Evolutionary conservation across 2,797 vertebrate species (phyloP).

Genomic region (Protosalanx chinensis): DNA sequence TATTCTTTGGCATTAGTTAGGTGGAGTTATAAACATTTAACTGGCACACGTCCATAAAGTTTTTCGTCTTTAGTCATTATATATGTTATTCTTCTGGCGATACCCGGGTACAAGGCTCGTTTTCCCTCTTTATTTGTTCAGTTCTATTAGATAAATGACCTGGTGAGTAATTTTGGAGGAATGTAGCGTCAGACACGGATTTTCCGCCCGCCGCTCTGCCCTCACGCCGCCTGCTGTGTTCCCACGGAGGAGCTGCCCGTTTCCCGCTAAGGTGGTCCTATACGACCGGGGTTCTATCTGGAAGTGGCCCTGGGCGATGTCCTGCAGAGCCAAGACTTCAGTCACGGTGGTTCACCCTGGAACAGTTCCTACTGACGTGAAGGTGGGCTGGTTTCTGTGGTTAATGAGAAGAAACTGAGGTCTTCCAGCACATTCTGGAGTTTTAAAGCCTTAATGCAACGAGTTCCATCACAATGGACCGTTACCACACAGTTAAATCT

Average conservation of each 20-base stretch:
- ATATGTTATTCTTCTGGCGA: not conserved
- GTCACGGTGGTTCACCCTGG: not conserved
- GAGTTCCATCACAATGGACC: not conserved
- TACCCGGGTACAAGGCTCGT: not conserved
- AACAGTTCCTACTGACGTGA: not conserved
- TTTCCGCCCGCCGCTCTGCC: constrained; percentile 13
- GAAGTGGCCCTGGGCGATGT: not conserved
- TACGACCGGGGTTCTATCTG: not conserved
- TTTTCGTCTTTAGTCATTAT: not conserved
- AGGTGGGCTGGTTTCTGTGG: not conserved
- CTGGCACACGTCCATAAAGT: too few relatives aligned
- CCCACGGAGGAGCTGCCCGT: not conserved
- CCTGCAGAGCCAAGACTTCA: not conserved
- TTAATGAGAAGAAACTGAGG: not conserved
- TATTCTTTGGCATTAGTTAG: not conserved
- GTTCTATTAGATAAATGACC: constrained; percentile 17
- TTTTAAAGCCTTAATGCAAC: too few relatives aligned
- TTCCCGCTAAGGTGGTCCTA: not conserved
- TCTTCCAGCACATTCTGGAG: too few relatives aligned
- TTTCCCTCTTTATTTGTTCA: constrained; percentile 15
- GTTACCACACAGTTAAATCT: not conserved
- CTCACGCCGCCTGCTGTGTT: not conserved
- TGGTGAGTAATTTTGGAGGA: constrained; percentile 34
- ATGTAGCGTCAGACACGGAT: constrained; percentile 33
- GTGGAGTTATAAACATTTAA: too few relatives aligned